Evolutionary conservation across 2,888 invertebrate genomes (phyloP).

Genomic region (Saturnia pavonia): DNA sequence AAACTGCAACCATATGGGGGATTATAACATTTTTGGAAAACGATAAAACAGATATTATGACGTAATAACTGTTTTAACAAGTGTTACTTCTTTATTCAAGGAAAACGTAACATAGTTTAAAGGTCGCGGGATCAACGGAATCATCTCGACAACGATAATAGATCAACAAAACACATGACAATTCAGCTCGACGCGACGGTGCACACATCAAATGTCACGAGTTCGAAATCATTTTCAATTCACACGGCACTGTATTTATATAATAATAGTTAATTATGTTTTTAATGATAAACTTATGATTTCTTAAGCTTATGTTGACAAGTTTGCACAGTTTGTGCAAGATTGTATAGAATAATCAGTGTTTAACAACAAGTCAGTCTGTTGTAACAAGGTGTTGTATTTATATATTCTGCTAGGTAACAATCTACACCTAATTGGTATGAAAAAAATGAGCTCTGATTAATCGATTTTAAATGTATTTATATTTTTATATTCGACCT

Average conservation of each 20-base stretch:
- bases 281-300: background rate
- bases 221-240: background rate
- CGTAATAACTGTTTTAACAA: background rate
- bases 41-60: background rate
- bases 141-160: slow-evolving; percentile 3
- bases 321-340: background rate
- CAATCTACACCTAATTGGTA: background rate
- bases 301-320: background rate
- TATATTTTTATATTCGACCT: too few relatives aligned
- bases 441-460: background rate
- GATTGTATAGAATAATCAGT: background rate
- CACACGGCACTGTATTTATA: background rate
- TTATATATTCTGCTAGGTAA: background rate
- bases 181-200: background rate
- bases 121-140: background rate
- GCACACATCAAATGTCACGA: background rate
- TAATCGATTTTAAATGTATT: too few relatives aligned
- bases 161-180: background rate
- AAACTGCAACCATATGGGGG: too few relatives aligned
- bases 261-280: background rate
- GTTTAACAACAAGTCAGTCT: background rate
- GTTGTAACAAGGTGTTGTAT: background rate
- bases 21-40: background rate
- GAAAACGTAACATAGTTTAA: slow-evolving; percentile 6
- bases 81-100: background rate